Percentiles rank a stretch among this genome's conserved stretches.
These are phyloP conservation scores for Rhopalosiphum nymphaeae DNA, from an alignment of 2,888 invertebrate species.

Conservation along the genomic window DNA sequence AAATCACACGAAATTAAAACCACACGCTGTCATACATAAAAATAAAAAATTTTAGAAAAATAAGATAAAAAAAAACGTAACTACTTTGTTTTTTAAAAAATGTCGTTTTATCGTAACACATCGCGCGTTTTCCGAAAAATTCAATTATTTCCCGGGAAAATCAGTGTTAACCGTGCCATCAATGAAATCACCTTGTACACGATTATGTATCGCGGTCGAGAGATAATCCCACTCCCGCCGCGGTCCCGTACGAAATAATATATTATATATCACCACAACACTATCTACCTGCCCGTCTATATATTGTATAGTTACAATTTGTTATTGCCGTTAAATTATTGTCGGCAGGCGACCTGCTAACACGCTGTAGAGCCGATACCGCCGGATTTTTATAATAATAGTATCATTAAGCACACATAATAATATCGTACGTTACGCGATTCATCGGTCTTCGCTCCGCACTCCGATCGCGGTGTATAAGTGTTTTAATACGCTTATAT, in stretches of 20 bases:
- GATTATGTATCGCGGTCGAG: not conserved
- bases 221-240: slow-evolving; percentile 6
- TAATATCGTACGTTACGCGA: not conserved
- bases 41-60: not conserved
- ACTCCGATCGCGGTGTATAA: not conserved
- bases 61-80: not conserved
- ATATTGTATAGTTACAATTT: not conserved
- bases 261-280: not conserved
- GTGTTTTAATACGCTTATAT: not conserved
- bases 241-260: not conserved
- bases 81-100: not conserved
- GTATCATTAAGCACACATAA: not conserved
- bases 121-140: not conserved
- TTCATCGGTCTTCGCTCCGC: not conserved
- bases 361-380: not conserved
- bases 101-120: not conserved
- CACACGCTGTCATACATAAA: not conserved
- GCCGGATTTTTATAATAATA: not conserved
- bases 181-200: not conserved
- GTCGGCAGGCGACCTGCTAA: not conserved
- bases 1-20: not conserved
- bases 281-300: not conserved
- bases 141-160: not conserved
- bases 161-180: not conserved
- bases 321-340: not conserved